Base-by-base conservation (phyloP, 2,888 invertebrate genomes). In the Calliphora vomitoria region DNA sequence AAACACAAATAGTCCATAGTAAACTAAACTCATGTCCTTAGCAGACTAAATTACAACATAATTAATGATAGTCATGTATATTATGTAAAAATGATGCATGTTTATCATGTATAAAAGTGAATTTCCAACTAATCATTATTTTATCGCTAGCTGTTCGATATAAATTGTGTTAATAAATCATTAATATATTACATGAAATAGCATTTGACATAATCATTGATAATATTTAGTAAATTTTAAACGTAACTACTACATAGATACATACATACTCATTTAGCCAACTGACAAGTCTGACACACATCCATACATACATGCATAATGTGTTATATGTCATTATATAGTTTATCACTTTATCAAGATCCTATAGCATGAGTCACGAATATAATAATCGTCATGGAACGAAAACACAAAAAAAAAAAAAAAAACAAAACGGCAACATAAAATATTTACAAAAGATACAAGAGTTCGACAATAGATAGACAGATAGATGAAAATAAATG, bases 131-230 rank as follows among this genome's bases (percentile, higher is more conserved):
- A 53, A 64, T 85, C 58, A 85, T 68, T 85, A 72, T 66, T 35
- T 71, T 78, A 74, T 72, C 78, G 38, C 20, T 58, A 13, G 58
- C 60, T 60, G 31, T 72, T 6, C 50, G 62, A 71, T 69, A 74
- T 68, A 85, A 85, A 85, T 85, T 74, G 72, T 79, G 68, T 71
- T 53, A 68, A 85, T 79, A 74, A 85, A 85, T 85, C 79, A 79
- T 74, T 76, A 62, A 74, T 66, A 74, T 62, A 31, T 41, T n/a
- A 58, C 38, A 84, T 66, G 31, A 6, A 47, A 79, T 35, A 74
- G 55, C 8, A 38, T 71, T 78, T 78, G 83, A 83, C 78, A 78
- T 72, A 78, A 72, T 71, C 78, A 83, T 64, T 78, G 78, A 83
- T 78, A 55, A 66, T 44, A 72, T 72, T 80, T 68, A 85, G 35